Conservation (phyloP, 2,797 vertebrate species). For the Periparus ater region DNA sequence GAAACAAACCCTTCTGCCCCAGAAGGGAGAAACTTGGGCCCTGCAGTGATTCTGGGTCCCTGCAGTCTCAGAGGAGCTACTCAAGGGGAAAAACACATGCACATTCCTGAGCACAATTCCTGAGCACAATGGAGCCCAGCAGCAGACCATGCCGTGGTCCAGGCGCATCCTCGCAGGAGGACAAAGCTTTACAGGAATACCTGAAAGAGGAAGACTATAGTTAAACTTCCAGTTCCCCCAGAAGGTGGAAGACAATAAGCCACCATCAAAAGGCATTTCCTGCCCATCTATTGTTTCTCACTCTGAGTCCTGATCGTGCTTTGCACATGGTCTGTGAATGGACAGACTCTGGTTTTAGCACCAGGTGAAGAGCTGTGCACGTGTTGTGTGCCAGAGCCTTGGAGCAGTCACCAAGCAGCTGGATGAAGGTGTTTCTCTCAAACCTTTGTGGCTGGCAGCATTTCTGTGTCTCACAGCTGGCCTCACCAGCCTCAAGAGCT, state of each 20-base stretch:
- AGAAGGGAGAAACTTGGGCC: background rate
- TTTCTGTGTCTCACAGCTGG: background rate
- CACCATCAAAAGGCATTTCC: conserved; percentile 48
- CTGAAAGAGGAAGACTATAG: conserved; percentile 54
- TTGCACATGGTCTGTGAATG: background rate
- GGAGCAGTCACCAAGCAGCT: background rate
- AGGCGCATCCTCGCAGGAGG: background rate
- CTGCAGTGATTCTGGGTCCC: background rate
- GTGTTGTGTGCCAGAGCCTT: background rate
- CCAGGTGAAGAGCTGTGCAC: background rate
- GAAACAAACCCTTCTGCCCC: background rate
- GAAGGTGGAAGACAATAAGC: conserved; percentile 58
- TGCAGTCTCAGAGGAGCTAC: conserved; percentile 18
- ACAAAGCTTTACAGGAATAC: background rate
- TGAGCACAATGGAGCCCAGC: conserved; percentile 5
- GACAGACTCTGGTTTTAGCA: background rate
- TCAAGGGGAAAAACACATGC: conserved; percentile 34
- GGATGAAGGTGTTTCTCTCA: background rate
- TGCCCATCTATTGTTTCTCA: conserved; percentile 38
- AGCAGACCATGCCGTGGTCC: background rate
- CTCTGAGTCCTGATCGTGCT: background rate
- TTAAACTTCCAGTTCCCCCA: conserved; percentile 61
- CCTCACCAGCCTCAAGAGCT: background rate
- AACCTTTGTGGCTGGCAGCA: background rate
- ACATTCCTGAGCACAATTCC: conserved; percentile 56